Evolutionary conservation across 2,113 vertebrate species (phyloP).

Genomic region (Hemiprocne comata): DNA sequence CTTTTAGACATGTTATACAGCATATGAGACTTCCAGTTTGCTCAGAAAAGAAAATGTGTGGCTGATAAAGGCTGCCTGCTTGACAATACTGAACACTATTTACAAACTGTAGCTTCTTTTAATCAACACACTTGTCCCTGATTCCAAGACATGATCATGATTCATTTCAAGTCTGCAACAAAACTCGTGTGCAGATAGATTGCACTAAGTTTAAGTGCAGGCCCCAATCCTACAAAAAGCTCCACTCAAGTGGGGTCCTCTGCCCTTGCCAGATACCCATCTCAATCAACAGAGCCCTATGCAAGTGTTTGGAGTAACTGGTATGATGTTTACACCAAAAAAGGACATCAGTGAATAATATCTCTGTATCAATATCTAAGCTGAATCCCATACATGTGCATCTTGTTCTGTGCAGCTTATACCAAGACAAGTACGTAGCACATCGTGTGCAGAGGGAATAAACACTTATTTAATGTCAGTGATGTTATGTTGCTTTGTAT

Average conservation of each 20-base stretch:
- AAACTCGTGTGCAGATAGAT: not conserved
- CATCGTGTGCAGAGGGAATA: accelerated
- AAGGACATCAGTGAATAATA: not conserved
- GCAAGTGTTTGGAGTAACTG: not conserved
- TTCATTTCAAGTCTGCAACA: not conserved
- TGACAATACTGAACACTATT: not conserved
- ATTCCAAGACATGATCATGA: not conserved
- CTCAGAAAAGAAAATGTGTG: not conserved
- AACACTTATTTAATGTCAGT: not conserved
- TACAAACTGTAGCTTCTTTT: conserved; percentile 7
- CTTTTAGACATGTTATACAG: not conserved
- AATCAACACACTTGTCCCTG: not conserved
- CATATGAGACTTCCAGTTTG: not conserved
- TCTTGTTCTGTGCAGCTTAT: not conserved
- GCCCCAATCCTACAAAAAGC: not conserved
- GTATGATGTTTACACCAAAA: not conserved
- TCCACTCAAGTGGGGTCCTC: not conserved
- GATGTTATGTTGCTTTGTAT: not conserved
- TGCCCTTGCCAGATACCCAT: not conserved
- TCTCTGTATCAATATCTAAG: not conserved
- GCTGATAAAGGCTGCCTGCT: conserved; percentile 6
- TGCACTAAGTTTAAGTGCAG: too few relatives aligned
- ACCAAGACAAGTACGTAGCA: not conserved
- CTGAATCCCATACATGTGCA: not conserved
- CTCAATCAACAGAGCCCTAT: accelerated